Conservation (phyloP, 2,888 invertebrate species). For the Stictocephala bisonia region DNA sequence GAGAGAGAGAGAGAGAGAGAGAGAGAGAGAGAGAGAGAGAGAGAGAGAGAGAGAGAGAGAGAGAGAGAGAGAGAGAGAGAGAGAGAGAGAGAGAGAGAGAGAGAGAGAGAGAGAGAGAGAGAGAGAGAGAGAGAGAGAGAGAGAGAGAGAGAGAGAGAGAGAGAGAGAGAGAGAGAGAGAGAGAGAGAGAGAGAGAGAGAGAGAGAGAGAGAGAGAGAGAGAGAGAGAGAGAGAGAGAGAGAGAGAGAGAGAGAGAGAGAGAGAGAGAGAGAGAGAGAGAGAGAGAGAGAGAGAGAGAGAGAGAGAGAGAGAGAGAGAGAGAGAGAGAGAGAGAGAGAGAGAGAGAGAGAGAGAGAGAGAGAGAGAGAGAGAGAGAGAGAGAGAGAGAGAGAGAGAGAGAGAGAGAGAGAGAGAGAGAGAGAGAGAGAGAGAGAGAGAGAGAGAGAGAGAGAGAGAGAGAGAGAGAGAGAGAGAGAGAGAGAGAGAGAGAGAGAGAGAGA, state of each 20-base stretch:
- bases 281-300: background rate
- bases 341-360: background rate
- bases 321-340: background rate
- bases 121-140: background rate
- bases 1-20: background rate
- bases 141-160: background rate
- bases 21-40: background rate
- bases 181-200: background rate
- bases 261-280: slow-evolving; percentile 3
- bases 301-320: background rate
- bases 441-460: no score
- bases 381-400: background rate
- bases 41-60: background rate
- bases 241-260: background rate
- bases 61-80: background rate
- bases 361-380: background rate
- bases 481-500: no score
- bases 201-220: background rate
- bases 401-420: background rate
- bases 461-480: no score
- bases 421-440: background rate
- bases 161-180: no score
- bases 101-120: background rate
- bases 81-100: background rate
- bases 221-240: background rate